A percentile compares a stretch with the other conserved stretches of the same genome.
Conservation (phyloP, 2,797 vertebrate genomes). For the Oreochromis mossambicus region DNA sequence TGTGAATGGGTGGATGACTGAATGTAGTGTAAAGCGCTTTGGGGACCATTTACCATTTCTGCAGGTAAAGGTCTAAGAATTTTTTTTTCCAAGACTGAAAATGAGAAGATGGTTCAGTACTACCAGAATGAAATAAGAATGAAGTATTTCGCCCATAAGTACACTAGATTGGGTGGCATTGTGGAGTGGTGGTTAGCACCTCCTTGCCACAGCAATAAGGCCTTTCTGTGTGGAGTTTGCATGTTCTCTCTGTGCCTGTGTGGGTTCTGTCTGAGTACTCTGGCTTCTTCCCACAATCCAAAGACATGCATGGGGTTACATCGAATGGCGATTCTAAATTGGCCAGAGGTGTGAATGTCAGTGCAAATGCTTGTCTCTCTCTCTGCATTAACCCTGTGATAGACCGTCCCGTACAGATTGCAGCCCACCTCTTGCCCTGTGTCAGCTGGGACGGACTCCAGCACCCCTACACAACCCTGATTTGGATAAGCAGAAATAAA, state of each 20-base stretch:
- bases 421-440: background rate
- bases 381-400: background rate
- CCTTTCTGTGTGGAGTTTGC: background rate
- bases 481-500: background rate
- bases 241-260: background rate
- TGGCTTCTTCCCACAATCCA: background rate
- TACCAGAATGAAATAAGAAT: background rate
- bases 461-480: background rate
- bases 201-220: background rate
- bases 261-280: background rate
- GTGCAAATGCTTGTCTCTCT: background rate
- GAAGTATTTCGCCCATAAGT: accelerated
- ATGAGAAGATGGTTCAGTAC: background rate
- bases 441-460: background rate
- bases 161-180: background rate
- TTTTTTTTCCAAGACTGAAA: background rate
- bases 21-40: too few relatives aligned
- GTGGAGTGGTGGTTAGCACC: background rate
- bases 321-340: background rate
- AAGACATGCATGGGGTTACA: background rate
- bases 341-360: background rate
- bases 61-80: background rate
- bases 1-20: too few relatives aligned
- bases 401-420: background rate
- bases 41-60: too few relatives aligned